Conservation (phyloP, 1,140 invertebrate genomes). For the Stegodyphus mimosarum region DNA sequence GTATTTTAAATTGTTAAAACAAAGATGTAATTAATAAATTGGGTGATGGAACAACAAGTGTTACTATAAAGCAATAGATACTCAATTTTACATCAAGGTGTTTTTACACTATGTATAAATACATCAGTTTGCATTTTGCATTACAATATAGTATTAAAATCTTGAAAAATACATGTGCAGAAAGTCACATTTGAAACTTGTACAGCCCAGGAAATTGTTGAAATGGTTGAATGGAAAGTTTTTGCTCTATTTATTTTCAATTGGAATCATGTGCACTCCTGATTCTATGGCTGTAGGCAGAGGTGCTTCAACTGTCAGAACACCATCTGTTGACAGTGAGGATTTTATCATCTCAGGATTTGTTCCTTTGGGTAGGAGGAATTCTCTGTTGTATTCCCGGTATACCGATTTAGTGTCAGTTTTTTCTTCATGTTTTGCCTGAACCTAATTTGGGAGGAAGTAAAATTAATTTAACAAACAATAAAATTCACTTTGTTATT, state of each 20-base stretch:
- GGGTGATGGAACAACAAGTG: too few species aligned
- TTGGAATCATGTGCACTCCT: slow-evolving; percentile 80
- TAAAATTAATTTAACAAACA: too few species aligned
- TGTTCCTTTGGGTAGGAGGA: slow-evolving; percentile 89
- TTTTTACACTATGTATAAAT: too few species aligned
- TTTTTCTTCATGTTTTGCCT: slow-evolving; percentile 96
- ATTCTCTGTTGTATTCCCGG: slow-evolving; percentile 95
- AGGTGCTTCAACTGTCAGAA: slow-evolving; percentile 92
- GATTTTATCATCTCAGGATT: slow-evolving; percentile 93
- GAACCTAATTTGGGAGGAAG: slow-evolving; percentile 75
- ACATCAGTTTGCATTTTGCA: too few species aligned
- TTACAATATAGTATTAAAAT: too few species aligned
- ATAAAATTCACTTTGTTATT: too few species aligned
- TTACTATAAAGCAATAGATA: too few species aligned
- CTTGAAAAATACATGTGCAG: neutral
- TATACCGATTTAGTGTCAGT: slow-evolving; percentile 93
- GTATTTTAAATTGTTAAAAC: too few species aligned
- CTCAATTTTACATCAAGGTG: too few species aligned
- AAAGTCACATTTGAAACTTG: neutral
- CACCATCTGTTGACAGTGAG: slow-evolving; percentile 89
- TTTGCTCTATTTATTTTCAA: slow-evolving; percentile 76
- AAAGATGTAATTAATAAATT: too few species aligned
- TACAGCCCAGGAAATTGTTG: neutral
- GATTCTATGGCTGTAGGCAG: slow-evolving; percentile 81
- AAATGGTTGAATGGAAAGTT: neutral